Evolutionary conservation across 2,797 vertebrate genomes (phyloP), one percentile per base, ranked within the genome.

Genomic region (Enoplosus armatus): DNA sequence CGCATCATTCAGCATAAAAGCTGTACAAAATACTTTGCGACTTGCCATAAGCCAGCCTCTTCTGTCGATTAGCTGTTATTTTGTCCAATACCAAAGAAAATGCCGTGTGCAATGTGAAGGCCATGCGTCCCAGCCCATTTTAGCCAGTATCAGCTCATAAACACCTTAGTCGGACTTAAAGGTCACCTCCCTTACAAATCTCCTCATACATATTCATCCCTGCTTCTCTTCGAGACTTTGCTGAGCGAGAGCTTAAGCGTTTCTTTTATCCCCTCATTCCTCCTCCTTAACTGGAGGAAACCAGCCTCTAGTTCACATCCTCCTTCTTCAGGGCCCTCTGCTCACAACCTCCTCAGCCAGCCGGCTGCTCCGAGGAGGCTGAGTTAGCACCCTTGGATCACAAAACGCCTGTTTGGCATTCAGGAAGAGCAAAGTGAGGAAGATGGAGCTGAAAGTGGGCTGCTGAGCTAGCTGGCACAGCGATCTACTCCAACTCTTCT

Each of bases 161-260:
- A 88, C 88, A 86, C 85, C 84, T 87, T 51, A 79, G 72, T 67
- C 22, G 7, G 53, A 67, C 80, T 80, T 85, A 93, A 94, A 94
- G 91, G 88, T 92, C 90, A 92, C 73, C 80, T 83, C 74, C 77
- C 35, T 76, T 63, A 84, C 83, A 87, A 80, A 91, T 87, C 85
- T 66, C 51, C 53, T 92, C 85, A 90, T 92, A 79, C 82, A 90
- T 91, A 90, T 93, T 91, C 88, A 87, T 85, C 70, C 67, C 29
- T 6, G 62, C 68, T 75, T 27, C 29, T 80, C 66, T 82, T 76
- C 26, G 16, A 79, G 83, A 80, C 72, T 65, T 84, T 78, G 67
- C 75, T 62, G 73, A 86, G 77, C 5, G 26, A 71, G 76, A 78
- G 77, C 87, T 83, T 87, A 85, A 90, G 85, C 22, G 12, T 72